Conservation (phyloP, 92 coral and sea anemone genomes). For the Bergia puertoricense region DNA sequence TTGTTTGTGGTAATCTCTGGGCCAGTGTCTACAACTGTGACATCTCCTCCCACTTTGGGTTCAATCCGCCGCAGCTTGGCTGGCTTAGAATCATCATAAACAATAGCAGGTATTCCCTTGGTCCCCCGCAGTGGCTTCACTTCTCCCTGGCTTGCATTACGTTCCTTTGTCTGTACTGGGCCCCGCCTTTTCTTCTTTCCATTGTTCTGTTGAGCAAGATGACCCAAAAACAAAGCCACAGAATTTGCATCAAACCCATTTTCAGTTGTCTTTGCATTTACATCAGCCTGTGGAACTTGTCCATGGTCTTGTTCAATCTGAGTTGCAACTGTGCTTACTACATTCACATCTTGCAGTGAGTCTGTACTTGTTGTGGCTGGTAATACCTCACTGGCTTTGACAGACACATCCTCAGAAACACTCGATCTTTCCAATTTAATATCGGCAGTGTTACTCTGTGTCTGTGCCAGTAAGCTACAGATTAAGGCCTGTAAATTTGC, state of each 20-base stretch:
- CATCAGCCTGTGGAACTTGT: conserved; percentile 31
- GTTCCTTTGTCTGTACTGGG: conserved; percentile 2
- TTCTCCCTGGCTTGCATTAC: neutral
- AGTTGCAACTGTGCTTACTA: conserved; percentile 13
- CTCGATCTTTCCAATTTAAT: conserved; percentile 27
- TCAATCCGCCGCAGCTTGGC: conserved; percentile 76
- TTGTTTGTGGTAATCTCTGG: conserved; percentile 35
- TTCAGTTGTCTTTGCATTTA: conserved; percentile 40
- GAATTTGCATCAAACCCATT: conserved; percentile 81
- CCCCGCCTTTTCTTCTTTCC: conserved; percentile 64
- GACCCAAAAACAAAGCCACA: conserved; percentile 89
- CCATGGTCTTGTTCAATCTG: conserved; percentile 13
- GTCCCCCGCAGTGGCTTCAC: conserved; percentile 2
- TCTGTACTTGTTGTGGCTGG: conserved; percentile 10
- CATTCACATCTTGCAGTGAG: conserved; percentile 9
- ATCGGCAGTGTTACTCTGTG: conserved; percentile 43
- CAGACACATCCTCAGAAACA: neutral
- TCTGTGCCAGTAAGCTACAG: conserved; percentile 77
- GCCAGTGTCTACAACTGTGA: conserved; percentile 42
- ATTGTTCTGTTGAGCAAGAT: conserved; percentile 81
- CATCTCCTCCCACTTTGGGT: conserved; percentile 62
- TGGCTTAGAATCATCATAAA: conserved; percentile 46
- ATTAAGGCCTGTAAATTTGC: conserved; percentile 75
- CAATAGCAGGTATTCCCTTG: neutral
- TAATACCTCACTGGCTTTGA: conserved; percentile 14